Percentiles rank a stretch among this genome's conserved stretches.
These are phyloP conservation scores for Crocodylus rhombifer DNA, from an alignment of 2,797 vertebrate species.

Conservation along the genomic window DNA sequence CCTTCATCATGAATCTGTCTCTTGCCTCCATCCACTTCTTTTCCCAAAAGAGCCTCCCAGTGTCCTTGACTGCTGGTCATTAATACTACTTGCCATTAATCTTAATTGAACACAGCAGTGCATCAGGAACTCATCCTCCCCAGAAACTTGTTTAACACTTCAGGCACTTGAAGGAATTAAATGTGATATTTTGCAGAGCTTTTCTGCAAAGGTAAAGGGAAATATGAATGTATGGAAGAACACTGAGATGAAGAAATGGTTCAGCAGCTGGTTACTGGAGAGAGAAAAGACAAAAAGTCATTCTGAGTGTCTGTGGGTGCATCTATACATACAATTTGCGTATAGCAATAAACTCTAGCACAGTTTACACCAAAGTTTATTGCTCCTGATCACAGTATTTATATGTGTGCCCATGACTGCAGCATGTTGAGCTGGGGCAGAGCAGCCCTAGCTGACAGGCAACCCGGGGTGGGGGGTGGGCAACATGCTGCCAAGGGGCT, in stretches of 20 bases:
- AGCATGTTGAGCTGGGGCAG: too few species aligned
- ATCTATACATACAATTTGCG: background rate
- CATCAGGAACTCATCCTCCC: background rate
- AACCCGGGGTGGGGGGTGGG: too few species aligned
- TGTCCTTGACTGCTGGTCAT: conserved; percentile 33
- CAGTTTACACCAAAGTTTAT: too few species aligned
- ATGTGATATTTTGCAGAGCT: background rate
- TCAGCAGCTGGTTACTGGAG: background rate
- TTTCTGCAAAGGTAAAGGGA: background rate
- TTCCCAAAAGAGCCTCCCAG: conserved; percentile 15
- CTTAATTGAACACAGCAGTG: conserved; percentile 31
- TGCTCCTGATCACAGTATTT: too few species aligned
- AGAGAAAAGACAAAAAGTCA: background rate
- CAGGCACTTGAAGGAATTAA: background rate
- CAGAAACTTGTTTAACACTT: background rate
- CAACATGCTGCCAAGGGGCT: too few species aligned
- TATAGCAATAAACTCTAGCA: too few species aligned
- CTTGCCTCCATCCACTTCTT: conserved; percentile 5
- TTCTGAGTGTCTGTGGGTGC: background rate
- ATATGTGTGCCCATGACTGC: too few species aligned
- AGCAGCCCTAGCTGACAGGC: too few species aligned
- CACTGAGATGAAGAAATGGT: background rate
- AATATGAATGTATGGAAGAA: background rate
- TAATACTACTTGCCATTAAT: conserved; percentile 23
- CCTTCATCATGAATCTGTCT: background rate